Conservation (phyloP, 2,888 invertebrate species). For the Crossocerus cetratus region DNA sequence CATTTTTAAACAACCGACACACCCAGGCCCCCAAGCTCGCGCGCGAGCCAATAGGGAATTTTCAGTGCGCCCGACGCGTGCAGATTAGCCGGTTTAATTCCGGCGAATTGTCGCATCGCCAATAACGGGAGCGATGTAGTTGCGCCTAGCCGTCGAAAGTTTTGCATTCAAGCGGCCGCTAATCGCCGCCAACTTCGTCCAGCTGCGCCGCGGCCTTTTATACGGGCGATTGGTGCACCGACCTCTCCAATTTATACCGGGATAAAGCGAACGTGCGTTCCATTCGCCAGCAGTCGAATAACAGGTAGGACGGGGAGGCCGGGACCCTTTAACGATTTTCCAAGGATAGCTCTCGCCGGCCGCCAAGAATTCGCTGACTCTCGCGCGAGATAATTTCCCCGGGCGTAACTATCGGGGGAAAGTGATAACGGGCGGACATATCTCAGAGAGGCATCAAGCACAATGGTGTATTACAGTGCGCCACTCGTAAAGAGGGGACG, state of each 20-base stretch:
- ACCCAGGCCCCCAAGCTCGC: constrained; percentile 33
- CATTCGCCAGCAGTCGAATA: too few relatives aligned
- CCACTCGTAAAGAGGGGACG: constrained; percentile 32
- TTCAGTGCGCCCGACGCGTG: constrained; percentile 56
- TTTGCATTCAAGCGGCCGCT: constrained; percentile 48
- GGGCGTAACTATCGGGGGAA: constrained; percentile 18
- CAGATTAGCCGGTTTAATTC: constrained; percentile 64
- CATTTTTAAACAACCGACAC: constrained; percentile 53
- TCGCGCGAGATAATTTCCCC: too few relatives aligned
- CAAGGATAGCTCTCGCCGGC: too few relatives aligned
- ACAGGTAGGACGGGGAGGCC: too few relatives aligned
- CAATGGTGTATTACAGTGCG: constrained; percentile 12
- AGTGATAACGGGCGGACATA: constrained; percentile 28
- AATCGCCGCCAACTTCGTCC: not conserved
- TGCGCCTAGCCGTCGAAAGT: constrained; percentile 22
- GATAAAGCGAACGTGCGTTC: too few relatives aligned
- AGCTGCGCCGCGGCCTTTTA: not conserved
- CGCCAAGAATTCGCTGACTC: too few relatives aligned
- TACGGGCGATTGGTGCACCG: too few relatives aligned
- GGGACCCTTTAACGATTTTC: too few relatives aligned
- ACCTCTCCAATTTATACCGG: too few relatives aligned
- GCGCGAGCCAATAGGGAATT: constrained; percentile 65
- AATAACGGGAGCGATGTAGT: constrained; percentile 42
- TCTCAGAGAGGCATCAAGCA: constrained; percentile 17
- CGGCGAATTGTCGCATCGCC: constrained; percentile 33